A percentile compares a stretch with the other conserved stretches of the same genome.
Evolutionary conservation across 1,140 invertebrate species (phyloP).

Genomic region (Dysdera silvatica): DNA sequence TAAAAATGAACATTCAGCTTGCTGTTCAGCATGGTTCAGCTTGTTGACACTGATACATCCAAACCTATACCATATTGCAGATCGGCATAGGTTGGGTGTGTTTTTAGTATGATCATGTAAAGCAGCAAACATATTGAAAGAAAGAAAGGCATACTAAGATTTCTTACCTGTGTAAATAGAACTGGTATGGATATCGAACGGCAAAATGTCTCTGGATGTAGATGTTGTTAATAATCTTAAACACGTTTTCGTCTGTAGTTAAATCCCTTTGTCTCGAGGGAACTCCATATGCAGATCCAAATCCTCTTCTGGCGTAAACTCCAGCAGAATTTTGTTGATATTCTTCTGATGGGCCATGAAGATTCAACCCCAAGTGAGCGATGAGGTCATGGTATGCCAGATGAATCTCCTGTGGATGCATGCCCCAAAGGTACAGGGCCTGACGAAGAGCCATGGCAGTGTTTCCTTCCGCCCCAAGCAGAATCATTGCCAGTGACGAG

Average conservation of each 20-base stretch:
- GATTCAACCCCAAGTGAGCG: slow-evolving; percentile 33
- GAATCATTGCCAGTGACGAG: slow-evolving; percentile 33
- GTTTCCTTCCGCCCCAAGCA: slow-evolving; percentile 33
- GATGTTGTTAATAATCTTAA: slow-evolving; percentile 32
- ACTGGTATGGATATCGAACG: slow-evolving; percentile 34
- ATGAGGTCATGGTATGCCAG: slow-evolving; percentile 35
- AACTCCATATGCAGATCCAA: not conserved
- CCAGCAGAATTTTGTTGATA: not conserved
- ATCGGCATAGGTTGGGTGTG: too few species aligned
- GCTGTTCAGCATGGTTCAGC: too few species aligned
- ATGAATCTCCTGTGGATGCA: slow-evolving; percentile 35
- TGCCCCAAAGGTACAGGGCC: slow-evolving; percentile 34
- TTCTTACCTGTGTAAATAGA: slow-evolving; percentile 31
- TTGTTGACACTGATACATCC: too few species aligned
- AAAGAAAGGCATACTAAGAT: not conserved
- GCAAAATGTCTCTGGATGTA: slow-evolving; percentile 35
- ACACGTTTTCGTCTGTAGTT: slow-evolving; percentile 20
- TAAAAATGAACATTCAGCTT: too few species aligned
- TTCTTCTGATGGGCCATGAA: slow-evolving; percentile 18
- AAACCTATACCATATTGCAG: too few species aligned
- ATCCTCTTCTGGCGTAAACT: slow-evolving; percentile 11
- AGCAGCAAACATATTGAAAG: not conserved
- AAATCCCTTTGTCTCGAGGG: not conserved
- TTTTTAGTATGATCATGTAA: too few species aligned
- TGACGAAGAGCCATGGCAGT: slow-evolving; percentile 31